Evolutionary conservation across 2,113 vertebrate species (phyloP), one percentile per base, ranked within the genome.

Genomic region (Antechinus flavipes): DNA sequence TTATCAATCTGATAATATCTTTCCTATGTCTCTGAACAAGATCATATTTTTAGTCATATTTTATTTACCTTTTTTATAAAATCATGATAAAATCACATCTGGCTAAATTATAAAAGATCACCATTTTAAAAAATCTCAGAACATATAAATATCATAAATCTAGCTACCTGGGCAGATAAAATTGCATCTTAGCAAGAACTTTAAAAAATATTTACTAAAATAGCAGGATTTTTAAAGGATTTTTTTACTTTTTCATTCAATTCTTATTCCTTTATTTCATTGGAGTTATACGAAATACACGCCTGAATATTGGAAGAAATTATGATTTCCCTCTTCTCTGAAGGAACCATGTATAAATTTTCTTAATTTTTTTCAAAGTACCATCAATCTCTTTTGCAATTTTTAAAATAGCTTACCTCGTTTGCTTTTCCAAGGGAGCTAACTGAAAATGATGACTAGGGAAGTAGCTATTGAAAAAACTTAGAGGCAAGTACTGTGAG

Each of bases 71-170:
- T 97, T 97, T 56, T 54, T 94, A 91, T 93, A 96, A 93, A 91
- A 96, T 54, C 35, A n/a, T 97, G 98, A 98, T 98, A 99, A 96
- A 97, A 98, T 98, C 98, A 96, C 97, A 93, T 94, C 89, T 94
- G 19, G 90, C 84, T 95, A 98, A 97, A 96, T 98, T 97, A 97
- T 76, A 98, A 92, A 89, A 96, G 97, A 97, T 98, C 93, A 98
- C 97, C 95, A 96, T 98, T 98, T 98, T 98, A 98, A 97, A 52
- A 98, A 97, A 98, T 98, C 97, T 0, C 95, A 96, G 91, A 97
- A 98, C 2, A 0, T 98, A 98, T 98, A 98, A 98, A 95, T 97
- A 96, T 96, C 98, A 98, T 98, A 98, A 98, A 98, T 98, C 98
- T 98, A 98, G 95, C 94, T 76, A 98, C 55, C 76, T 96, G 61